Evolutionary conservation across 2,888 invertebrate genomes (phyloP), one percentile per base, ranked within the genome.

Genomic region (Trypoxylon attenuatum): DNA sequence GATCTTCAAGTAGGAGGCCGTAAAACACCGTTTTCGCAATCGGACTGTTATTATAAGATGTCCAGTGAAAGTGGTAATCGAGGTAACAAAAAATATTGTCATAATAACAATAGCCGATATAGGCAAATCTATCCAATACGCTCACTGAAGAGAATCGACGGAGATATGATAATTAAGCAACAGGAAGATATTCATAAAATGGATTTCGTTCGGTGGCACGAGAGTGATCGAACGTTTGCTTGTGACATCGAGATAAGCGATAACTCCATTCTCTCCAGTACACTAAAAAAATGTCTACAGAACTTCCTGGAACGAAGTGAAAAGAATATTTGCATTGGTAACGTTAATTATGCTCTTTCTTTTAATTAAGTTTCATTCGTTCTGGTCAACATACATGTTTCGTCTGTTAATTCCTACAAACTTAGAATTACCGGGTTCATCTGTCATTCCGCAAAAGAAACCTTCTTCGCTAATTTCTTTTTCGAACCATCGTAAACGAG

Each of bases 111-210:
- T n/a, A n/a, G n/a, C n/a, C n/a, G n/a, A n/a, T n/a, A n/a, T n/a
- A n/a, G n/a, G n/a, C n/a, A 15, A 46, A 18, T 39, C 41, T 13
- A 15, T n/a, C 33, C 25, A 33, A 13, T 22, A 13, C 45, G 58
- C 5, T 21, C 16, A 5, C 50, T 23, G 4, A 27, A 67, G 39
- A 10, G 29, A 15, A 55, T 60, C 18, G 41, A 41, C 4, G 42
- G 27, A 38, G 49, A 56, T n/a, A 25, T 53, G n/a, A 71, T 66
- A 53, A 59, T 38, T 27, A 63, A 71, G 10, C 77, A 81, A 33
- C 76, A 76, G 39, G 71, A 73, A 38, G 79, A 82, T 57, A 82
- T 77, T 69, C 61, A 69, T 45, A 77, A 76, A 57, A 83, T 81
- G 80, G 77, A 83, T 66, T 65, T 77, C 39, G 78, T 82, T 6